Conservation (phyloP, 2,888 invertebrate species). For the Eristalinus aeneus region DNA sequence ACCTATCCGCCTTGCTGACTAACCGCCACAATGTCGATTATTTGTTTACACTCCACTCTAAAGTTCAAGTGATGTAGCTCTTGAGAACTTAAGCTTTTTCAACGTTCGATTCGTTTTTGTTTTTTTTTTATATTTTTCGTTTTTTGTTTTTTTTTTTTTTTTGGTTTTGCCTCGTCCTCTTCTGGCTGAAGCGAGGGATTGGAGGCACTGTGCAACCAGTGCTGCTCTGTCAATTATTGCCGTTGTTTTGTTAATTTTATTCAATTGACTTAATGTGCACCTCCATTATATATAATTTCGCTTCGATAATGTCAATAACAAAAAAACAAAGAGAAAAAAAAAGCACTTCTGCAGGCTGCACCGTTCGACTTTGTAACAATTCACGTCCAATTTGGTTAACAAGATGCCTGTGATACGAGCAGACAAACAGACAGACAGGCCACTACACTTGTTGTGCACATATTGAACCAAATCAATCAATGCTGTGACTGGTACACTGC, state of each 20-base stretch:
- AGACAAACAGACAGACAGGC: not conserved
- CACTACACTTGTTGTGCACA: conserved; percentile 9
- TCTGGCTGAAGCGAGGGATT: not conserved
- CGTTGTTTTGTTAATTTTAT: conserved; percentile 62
- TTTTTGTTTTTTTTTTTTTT: too few species aligned
- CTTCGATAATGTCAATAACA: conserved; percentile 62
- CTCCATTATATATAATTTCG: conserved; percentile 66
- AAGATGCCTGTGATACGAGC: conserved; percentile 33
- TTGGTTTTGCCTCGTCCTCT: not conserved
- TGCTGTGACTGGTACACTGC: conserved; percentile 50
- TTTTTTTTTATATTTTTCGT: not conserved
- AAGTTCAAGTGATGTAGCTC: conserved; percentile 50
- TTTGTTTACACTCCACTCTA: conserved; percentile 56
- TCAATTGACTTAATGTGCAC: conserved; percentile 65
- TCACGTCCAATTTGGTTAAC: conserved; percentile 64
- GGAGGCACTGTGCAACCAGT: not conserved
- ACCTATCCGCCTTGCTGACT: not conserved
- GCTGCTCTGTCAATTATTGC: conserved; percentile 38
- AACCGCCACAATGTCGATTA: conserved; percentile 49
- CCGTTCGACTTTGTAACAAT: conserved; percentile 20
- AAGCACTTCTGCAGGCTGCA: conserved; percentile 23
- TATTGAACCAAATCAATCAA: conserved; percentile 64
- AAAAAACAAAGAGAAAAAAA: not conserved
- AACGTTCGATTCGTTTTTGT: not conserved
- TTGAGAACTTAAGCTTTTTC: conserved; percentile 3